A percentile compares a stretch with the other conserved stretches of the same genome.
phyloP scores from a whole-genome alignment of 2,888 invertebrate species.

The Ormyrus pomaceus region DNA sequence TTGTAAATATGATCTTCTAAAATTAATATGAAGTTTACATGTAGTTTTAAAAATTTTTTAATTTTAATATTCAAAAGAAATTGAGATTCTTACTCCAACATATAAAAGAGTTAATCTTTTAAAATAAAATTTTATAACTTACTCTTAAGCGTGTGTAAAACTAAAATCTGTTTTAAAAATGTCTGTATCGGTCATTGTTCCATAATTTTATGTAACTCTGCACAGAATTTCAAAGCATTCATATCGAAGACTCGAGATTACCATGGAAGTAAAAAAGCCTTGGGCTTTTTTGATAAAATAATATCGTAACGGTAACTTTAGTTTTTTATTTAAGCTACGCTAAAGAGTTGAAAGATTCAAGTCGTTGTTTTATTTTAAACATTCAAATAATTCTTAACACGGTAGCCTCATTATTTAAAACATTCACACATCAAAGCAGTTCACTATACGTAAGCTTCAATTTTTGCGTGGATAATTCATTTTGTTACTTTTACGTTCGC shows the following conservation, averaged over 20 bases:
- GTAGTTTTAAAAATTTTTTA: constrained; percentile 15
- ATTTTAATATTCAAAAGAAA: background rate
- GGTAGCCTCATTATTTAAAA: constrained; percentile 1
- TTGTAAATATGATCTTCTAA: background rate
- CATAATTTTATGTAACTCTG: background rate
- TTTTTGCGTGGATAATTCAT: background rate
- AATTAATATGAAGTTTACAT: background rate
- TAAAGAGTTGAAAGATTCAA: background rate
- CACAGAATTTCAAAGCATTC: background rate
- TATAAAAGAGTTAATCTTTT: too few species aligned
- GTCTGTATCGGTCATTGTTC: background rate
- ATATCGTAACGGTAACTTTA: constrained; percentile 30
- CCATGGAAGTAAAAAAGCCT: background rate
- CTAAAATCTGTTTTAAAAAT: constrained; percentile 1
- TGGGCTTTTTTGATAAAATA: constrained; percentile 15
- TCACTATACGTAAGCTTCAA: constrained; percentile 13
- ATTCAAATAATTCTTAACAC: background rate
- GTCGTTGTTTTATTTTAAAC: constrained; percentile 9
- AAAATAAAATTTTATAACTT: background rate
- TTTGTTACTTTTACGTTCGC: constrained; percentile 27
- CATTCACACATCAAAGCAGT: constrained; percentile 13
- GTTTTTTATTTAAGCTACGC: background rate
- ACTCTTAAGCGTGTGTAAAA: background rate
- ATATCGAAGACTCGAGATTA: background rate
- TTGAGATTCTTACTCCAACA: too few species aligned